Evolutionary conservation across 1,140 invertebrate genomes (phyloP), one percentile per base, ranked within the genome.

Genomic region (Mya arenaria): DNA sequence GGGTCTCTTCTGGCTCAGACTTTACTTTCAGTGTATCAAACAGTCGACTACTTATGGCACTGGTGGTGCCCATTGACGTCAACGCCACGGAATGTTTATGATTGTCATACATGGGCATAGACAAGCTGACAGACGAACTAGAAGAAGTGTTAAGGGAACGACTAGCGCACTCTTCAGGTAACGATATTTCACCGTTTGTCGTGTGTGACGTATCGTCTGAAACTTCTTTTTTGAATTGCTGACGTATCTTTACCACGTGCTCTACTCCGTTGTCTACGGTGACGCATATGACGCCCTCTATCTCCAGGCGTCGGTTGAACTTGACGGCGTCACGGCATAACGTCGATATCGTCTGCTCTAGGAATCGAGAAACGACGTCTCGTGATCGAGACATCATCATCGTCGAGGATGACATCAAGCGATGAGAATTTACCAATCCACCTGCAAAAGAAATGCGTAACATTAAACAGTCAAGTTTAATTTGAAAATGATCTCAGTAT

Each of bases 211-310:
- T 19, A 23, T 60, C 19, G 8, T 10, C 19, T 15, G 8, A 13
- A 15, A 5, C 1, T 23, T 68, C 32, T 17, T 32, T 28, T 17
- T 52, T 23, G 55, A 79, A 37, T 28, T 36, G 63, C 63, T 90
- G 86, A 52, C 89, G 88, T 15, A 90, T 84, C 65, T 87, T 89
- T 0, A 90, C 87, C 62, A 90, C 89, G 44, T 89, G 87, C n/a
- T 87, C 75, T 6, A 78, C 56, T n/a, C 82, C 78, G 55, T 86
- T 84, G 34, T 87, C 87, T 17, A 84, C 36, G 1, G 85, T 85
- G 41, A 90, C 82, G 56, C 88, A 89, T 30, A 90, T 74, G n/a
- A 90, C 89, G 5, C 89, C 89, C 41, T 90, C 89, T 6, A 90
- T 79, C 65, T 88, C 86, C 10, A 89, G 77, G 15, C 75, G 72